Evolutionary conservation across 2,797 vertebrate species (phyloP), one percentile per base, ranked within the genome.

Genomic region (Sebastes wilsoni): DNA sequence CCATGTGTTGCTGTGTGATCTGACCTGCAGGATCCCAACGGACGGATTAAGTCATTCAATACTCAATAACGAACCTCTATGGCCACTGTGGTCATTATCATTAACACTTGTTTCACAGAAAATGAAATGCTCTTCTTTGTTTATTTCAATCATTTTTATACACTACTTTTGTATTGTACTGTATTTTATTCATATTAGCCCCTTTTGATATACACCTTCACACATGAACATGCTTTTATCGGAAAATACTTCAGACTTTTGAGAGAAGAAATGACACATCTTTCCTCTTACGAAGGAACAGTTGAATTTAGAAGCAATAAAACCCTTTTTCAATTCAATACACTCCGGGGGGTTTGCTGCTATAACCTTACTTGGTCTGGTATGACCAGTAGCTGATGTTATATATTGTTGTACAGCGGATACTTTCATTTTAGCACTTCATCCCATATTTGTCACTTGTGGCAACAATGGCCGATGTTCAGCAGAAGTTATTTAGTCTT

Each of bases 21-120:
- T 14, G 2, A n/a, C 46, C 52, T 34, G 11, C 66, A 55, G 38
- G 28, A 67, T 79, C 80, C 67, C 60, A 27, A 32, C 3, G 1
- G 75, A 79, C 11, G 25, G 42, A 66, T 75, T 2, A 68, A 69
- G 6, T 54, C n/a, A 72, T 84, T 60, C 65, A 7, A 49, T 42
- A 8, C 18, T 70, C 23, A n/a, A 2, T 81, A 30, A 65, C 13
- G 38, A 32, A 42, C 64, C 23, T 61, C 6, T 25, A 13, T 28
- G 22, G 61, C 4, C 18, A 2, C 38, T 1, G 13, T 14, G 30
- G 28, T 71, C 64, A 46, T 70, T 61, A 67, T 56, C 25, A 58
- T 64, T 11, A 80, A 65, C 54, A 34, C 20, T 52, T 27, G 6
- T 23, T 34, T 69, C 2, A 18, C 9, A 34, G 14, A 18, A 25